Evolutionary conservation across 2,888 invertebrate species (phyloP).

Genomic region (Pseudolycoriella hygida): DNA sequence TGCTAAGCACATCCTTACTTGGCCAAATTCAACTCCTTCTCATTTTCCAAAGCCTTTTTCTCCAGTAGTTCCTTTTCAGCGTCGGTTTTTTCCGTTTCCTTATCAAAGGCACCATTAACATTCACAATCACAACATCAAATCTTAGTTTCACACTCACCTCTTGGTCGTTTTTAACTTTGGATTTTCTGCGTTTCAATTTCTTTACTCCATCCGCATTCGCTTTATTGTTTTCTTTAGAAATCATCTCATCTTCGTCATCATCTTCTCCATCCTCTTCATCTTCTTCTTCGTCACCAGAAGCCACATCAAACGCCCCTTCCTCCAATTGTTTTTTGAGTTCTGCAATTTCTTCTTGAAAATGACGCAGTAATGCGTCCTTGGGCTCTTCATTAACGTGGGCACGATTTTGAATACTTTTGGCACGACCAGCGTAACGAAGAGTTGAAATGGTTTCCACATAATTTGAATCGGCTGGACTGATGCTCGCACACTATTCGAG

Average conservation of each 20-base stretch:
- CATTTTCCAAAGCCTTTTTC: constrained; percentile 45
- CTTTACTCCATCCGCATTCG: constrained; percentile 37
- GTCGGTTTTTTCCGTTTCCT: constrained; percentile 30
- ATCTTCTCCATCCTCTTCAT: constrained; percentile 22
- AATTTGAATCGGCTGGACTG: constrained; percentile 92
- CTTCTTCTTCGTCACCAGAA: constrained; percentile 18
- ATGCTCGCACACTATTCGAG: constrained; percentile 75
- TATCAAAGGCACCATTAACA: not conserved
- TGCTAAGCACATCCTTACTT: constrained; percentile 30
- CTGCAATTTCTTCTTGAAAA: constrained; percentile 93
- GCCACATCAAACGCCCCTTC: constrained; percentile 36
- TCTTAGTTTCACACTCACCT: constrained; percentile 18
- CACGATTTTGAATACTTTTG: constrained; percentile 92
- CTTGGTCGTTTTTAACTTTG: constrained; percentile 17
- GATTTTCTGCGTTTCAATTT: constrained; percentile 22
- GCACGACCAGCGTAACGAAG: constrained; percentile 93
- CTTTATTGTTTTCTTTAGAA: constrained; percentile 35
- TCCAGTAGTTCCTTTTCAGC: constrained; percentile 47
- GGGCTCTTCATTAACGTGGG: constrained; percentile 92
- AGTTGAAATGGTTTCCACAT: constrained; percentile 94
- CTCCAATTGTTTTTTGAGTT: constrained; percentile 69
- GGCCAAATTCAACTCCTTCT: constrained; percentile 57
- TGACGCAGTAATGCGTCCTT: constrained; percentile 77
- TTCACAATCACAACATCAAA: not conserved
- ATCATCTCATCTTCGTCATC: constrained; percentile 32